These are phyloP conservation scores for Eurystomus gularis DNA, from an alignment of 2,113 vertebrate genomes.

Conservation along the genomic window DNA sequence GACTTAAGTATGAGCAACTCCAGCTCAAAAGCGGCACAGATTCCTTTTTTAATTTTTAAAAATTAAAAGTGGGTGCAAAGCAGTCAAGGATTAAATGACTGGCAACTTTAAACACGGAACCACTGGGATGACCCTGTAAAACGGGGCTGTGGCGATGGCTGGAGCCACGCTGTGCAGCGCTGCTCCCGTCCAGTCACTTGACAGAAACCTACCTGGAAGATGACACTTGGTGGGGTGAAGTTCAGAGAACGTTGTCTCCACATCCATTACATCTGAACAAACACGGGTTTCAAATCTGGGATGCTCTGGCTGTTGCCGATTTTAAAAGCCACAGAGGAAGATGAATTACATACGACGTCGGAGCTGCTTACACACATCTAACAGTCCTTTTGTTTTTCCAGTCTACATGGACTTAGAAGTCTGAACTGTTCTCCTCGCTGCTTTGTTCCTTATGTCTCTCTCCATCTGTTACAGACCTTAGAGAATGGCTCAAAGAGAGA, in stretches of 20 bases:
- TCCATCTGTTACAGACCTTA: not conserved
- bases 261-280: not conserved
- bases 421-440: not conserved
- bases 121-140: not conserved
- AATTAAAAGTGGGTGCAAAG: not conserved
- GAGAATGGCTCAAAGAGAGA: not conserved
- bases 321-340: constrained; percentile 44
- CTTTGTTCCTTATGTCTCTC: not conserved
- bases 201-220: not conserved
- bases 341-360: not conserved
- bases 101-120: not conserved
- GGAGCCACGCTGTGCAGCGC: not conserved
- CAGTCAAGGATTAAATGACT: not conserved
- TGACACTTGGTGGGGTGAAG: not conserved
- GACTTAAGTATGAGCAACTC: constrained; percentile 25
- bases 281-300: not conserved
- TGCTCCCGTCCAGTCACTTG: not conserved
- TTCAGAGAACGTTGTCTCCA: not conserved
- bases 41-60: not conserved
- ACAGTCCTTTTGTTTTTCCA: not conserved
- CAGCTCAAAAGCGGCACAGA: not conserved
- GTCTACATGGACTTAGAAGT: not conserved
- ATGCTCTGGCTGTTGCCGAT: not conserved
- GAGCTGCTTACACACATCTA: not conserved
- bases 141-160: not conserved